Percentiles rank a stretch among this genome's conserved stretches.
phyloP scores from a whole-genome alignment of 2,797 vertebrate genomes.

The Danionella dracula region DNA sequence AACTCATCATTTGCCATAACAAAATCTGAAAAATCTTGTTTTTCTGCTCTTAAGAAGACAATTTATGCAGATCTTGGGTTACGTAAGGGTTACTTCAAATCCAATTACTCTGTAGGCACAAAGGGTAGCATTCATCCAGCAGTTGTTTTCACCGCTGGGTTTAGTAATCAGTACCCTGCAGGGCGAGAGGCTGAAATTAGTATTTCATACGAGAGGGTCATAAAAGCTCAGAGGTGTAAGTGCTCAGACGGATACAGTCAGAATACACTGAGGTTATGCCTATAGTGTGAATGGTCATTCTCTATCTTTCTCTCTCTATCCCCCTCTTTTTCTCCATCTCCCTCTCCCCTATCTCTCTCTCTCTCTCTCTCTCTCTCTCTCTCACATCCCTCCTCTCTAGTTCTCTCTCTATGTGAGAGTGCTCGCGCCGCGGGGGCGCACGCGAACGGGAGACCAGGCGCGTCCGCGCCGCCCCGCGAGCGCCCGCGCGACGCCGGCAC shows the following conservation, averaged over 20 bases:
- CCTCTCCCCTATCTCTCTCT: no score
- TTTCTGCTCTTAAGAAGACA: no score
- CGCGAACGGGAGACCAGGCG: no score
- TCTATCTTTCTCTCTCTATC: conserved; percentile 2
- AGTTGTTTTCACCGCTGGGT: conserved; percentile 9
- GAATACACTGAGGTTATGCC: conserved; percentile 6
- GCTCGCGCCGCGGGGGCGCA: no score
- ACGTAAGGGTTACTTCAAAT: conserved; percentile 15
- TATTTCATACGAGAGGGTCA: conserved; percentile 24
- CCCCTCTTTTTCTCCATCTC: not conserved
- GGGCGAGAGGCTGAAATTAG: not conserved
- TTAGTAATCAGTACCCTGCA: conserved; percentile 8
- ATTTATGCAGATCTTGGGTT: not conserved
- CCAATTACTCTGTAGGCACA: conserved; percentile 19
- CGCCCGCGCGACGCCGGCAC: no score
- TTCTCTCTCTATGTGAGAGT: no score
- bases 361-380: no score
- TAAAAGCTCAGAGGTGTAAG: conserved; percentile 19
- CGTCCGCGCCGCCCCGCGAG: no score
- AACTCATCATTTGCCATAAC: no score
- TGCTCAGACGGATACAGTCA: conserved; percentile 1
- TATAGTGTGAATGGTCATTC: conserved; percentile 14
- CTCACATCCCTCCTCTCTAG: no score
- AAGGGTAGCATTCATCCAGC: conserved; percentile 7
- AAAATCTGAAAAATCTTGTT: no score